These are phyloP conservation scores for Tetraneura akinire DNA, from an alignment of 1,140 invertebrate species.

Conservation along the genomic window DNA sequence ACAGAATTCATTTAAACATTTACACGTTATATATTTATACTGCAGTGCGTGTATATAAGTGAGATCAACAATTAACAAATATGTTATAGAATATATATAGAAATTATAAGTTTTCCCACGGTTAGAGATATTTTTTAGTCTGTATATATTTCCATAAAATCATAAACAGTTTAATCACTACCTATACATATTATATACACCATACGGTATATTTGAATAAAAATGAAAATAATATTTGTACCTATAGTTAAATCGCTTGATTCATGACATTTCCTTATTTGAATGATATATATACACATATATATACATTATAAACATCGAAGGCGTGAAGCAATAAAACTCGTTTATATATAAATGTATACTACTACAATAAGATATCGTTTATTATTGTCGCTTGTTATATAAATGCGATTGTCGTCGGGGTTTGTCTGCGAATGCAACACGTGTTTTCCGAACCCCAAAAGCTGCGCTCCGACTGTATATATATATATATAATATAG, in stretches of 20 bases:
- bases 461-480: constrained; percentile 29
- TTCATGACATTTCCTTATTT: background rate
- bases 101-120: no score
- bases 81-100: no score
- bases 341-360: no score
- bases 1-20: no score
- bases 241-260: background rate
- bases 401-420: constrained; percentile 38
- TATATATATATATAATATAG: no score
- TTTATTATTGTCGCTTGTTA: background rate
- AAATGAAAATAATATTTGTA: background rate
- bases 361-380: constrained; percentile 17
- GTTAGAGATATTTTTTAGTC: no score
- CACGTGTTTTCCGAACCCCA: constrained; percentile 46
- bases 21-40: no score
- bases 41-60: no score
- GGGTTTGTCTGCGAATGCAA: constrained; percentile 26
- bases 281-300: background rate
- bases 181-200: background rate
- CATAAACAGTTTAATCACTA: no score
- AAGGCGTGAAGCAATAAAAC: no score
- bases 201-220: constrained; percentile 1
- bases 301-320: background rate
- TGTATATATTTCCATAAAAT: no score
- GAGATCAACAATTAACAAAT: no score